Conservation (phyloP, 1,140 invertebrate genomes). For the Eciton burchellii region DNA sequence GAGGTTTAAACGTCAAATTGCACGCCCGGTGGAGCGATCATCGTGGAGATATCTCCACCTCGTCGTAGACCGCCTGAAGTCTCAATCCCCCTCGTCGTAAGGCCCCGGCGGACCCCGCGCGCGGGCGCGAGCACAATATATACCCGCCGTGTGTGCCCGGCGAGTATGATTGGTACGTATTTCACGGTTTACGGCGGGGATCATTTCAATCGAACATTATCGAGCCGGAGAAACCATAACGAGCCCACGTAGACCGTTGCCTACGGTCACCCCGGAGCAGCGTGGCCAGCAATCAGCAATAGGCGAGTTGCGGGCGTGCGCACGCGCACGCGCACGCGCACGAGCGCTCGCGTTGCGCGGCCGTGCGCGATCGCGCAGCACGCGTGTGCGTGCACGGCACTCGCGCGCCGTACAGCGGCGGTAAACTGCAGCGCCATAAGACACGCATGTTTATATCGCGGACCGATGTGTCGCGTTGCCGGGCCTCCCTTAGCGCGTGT, state of each 20-base stretch:
- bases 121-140: slow-evolving; percentile 11
- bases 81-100: slow-evolving; percentile 64
- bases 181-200: slow-evolving; percentile 74
- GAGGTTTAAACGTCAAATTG: slow-evolving; percentile 69
- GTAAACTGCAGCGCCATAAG: slow-evolving; percentile 64
- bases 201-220: slow-evolving; percentile 78
- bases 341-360: slow-evolving; percentile 6
- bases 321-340: background rate
- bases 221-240: slow-evolving; percentile 76
- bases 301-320: slow-evolving; percentile 18
- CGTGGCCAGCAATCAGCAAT: slow-evolving; percentile 50
- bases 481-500: slow-evolving; percentile 35
- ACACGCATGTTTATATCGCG: slow-evolving; percentile 70
- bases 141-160: slow-evolving; percentile 44
- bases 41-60: slow-evolving; percentile 54
- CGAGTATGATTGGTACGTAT: slow-evolving; percentile 75
- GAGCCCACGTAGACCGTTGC: slow-evolving; percentile 75
- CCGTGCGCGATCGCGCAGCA: background rate
- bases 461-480: slow-evolving; percentile 42
- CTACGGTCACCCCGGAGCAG: slow-evolving; percentile 60
- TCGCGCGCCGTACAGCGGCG: slow-evolving; percentile 36
- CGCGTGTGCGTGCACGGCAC: no score
- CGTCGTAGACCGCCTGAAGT: slow-evolving; percentile 63
- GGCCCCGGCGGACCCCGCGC: background rate
- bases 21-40: slow-evolving; percentile 58